phyloP scores from a whole-genome alignment of 2,113 vertebrate species.

The Equus quagga region DNA sequence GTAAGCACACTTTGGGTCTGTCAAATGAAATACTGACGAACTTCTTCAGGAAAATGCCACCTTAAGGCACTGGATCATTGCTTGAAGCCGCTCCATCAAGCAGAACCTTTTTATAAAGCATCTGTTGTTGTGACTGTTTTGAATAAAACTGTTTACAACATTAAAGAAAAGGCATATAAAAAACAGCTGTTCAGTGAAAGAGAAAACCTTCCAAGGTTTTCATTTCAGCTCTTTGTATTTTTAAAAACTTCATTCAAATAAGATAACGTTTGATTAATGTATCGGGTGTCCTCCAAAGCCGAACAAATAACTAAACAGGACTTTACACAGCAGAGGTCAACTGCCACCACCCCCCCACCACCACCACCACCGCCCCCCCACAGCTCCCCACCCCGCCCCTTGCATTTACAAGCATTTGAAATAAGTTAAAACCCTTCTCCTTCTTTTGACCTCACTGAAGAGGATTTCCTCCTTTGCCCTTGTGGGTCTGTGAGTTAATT shows the following conservation, averaged over 20 bases:
- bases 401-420: not conserved
- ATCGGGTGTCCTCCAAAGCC: not conserved
- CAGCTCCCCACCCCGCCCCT: no score
- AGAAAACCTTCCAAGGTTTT: slow-evolving; percentile 41
- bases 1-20: not conserved
- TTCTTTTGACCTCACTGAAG: not conserved
- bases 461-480: not conserved
- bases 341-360: not conserved
- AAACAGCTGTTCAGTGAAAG: slow-evolving; percentile 60
- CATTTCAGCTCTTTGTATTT: not conserved
- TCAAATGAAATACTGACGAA: not conserved
- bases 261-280: not conserved
- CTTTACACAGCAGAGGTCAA: not conserved
- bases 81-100: not conserved
- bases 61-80: not conserved
- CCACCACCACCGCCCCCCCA: no score
- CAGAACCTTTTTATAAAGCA: slow-evolving; percentile 7
- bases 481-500: not conserved
- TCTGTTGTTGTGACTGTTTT: slow-evolving; percentile 41
- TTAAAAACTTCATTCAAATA: not conserved
- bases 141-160: slow-evolving; percentile 62
- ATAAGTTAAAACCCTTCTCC: not conserved
- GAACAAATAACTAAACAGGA: not conserved
- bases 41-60: not conserved
- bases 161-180: slow-evolving; percentile 51